Percentiles rank a stretch among this genome's conserved stretches.
These are phyloP conservation scores for Pomatorhinus ruficollis DNA, from an alignment of 2,113 vertebrate genomes.

Conservation along the genomic window DNA sequence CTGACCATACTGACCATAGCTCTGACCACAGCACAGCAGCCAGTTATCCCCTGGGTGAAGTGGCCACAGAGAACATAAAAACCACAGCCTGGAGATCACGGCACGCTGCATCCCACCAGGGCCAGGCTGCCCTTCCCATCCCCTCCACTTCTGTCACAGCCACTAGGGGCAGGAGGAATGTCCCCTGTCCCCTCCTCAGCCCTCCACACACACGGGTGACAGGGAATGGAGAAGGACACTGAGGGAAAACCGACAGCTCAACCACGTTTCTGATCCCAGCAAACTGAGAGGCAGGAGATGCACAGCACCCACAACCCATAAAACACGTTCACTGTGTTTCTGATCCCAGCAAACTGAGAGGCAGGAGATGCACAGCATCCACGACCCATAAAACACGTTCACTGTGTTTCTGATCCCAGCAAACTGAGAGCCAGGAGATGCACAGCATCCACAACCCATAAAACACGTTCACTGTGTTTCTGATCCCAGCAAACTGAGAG, in stretches of 20 bases:
- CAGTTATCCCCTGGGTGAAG: neutral
- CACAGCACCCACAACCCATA: neutral
- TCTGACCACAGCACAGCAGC: neutral
- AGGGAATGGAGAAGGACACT: neutral
- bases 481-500: neutral
- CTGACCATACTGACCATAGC: neutral
- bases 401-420: neutral
- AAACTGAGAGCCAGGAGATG: neutral
- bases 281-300: neutral
- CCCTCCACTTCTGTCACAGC: neutral
- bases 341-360: neutral
- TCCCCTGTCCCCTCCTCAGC: neutral
- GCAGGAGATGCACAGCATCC: neutral
- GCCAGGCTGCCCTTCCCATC: neutral
- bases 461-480: fast-evolving
- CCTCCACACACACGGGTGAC: fast-evolving
- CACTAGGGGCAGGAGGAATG: fast-evolving
- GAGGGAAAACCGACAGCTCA: neutral
- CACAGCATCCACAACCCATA: neutral
- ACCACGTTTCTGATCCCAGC: fast-evolving
- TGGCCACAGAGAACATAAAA: neutral
- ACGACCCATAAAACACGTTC: fast-evolving
- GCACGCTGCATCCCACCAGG: fast-evolving
- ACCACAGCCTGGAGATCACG: fast-evolving
- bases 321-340: fast-evolving